Base-by-base conservation (phyloP, 2,797 vertebrate species). In the Zenarchopterus dispar region DNA sequence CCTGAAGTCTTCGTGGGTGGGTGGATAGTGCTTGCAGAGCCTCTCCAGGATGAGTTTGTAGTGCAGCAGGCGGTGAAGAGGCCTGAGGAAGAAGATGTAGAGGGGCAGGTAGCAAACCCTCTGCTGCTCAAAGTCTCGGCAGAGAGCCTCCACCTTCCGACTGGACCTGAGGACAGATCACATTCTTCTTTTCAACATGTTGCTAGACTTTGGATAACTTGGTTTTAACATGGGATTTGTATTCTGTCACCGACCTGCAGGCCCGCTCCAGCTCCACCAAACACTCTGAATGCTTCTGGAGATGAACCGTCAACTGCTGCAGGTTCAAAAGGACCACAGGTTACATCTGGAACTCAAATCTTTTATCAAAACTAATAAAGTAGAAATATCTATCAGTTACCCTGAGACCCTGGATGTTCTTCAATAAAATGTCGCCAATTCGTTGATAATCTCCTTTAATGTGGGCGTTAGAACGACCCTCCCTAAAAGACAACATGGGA, bases 11-110 rank as follows among this genome's bases (percentile, higher is more conserved):
- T 87, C 24, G 45, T 98, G 95, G 65, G 84, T 95, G 47, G 96
- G 95, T 0, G 94, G 93, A 81, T 96, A 97, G 88, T 98, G 94
- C 80, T 97, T 97, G 90, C 97, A 99, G 45, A 99, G 93, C 70
- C 96, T 90, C 89, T 98, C 96, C 90, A 99, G 94, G 82, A 98
- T 95, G 84, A 97, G 97, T 74, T 96, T 97, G 91, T 99, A 99
- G 93, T 99, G 97, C 92, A 98, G 94, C 44, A 98, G 94, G 75
- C 97, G 95, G 83, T 99, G 97, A 19, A 97, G 93, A 0, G 97
- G 97, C 42, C 96, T 90, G 64, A 99, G 95, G 16, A 99, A 93
- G 91, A 99, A 99, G 74, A 96, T 93, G 81, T 97, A 97, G 76
- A 99, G 93, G 10, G 97, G 96, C 63, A 99, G 91, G 88, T 99